phyloP scores from a whole-genome alignment of 2,797 vertebrate genomes.

The Heteromormyrus szaboi region DNA sequence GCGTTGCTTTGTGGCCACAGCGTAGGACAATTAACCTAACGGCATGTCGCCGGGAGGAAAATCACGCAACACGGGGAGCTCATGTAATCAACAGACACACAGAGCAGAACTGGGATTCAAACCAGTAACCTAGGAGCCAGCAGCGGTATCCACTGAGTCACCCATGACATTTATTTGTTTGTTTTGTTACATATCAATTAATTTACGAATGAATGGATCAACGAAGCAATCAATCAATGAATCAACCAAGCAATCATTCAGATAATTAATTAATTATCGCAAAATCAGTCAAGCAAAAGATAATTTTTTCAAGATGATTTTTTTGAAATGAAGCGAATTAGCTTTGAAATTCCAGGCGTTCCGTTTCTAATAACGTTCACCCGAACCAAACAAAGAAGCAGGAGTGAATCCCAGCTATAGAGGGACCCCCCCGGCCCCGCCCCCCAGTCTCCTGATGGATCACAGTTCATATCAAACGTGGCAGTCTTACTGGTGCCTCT shows the following conservation, averaged over 20 bases:
- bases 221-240: neutral
- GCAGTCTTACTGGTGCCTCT: constrained; percentile 39
- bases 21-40: neutral
- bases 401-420: neutral
- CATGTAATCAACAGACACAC: neutral
- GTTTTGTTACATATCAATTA: neutral
- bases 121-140: neutral
- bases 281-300: neutral
- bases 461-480: constrained; percentile 31
- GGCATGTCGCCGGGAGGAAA: neutral
- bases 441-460: neutral
- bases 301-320: neutral
- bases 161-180: neutral
- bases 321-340: neutral
- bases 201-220: neutral
- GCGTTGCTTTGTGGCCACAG: neutral
- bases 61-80: too few relatives aligned
- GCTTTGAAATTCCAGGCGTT: neutral
- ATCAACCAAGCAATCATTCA: neutral
- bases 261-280: neutral
- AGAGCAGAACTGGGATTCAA: neutral
- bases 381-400: neutral
- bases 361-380: neutral
- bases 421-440: neutral
- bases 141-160: neutral